A percentile compares a stretch with the other conserved stretches of the same genome.
These are phyloP conservation scores for Luidia sarsii DNA, from an alignment of 53 echinoderm and acorn worm species.

Conservation along the genomic window DNA sequence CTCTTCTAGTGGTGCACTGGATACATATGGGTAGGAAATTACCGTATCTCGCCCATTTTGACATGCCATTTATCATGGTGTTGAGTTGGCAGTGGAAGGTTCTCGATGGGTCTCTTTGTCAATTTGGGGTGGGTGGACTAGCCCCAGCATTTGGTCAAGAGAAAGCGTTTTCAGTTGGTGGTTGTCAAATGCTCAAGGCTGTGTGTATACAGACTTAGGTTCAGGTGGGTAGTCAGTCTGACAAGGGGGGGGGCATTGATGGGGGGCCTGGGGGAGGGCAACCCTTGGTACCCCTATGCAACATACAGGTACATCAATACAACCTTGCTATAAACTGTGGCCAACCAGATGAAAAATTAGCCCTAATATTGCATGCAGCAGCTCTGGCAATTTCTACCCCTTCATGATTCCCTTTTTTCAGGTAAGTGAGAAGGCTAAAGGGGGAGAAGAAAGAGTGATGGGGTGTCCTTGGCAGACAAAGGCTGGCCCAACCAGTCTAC, in stretches of 20 bases:
- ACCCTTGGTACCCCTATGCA: conserved; percentile 29
- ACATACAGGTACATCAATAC: conserved; percentile 52
- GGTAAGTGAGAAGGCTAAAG: not conserved
- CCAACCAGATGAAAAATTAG: conserved; percentile 35
- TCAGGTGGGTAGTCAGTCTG: not conserved
- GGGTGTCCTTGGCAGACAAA: conserved; percentile 46
- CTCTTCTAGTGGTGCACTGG: too few species aligned
- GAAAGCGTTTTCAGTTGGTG: not conserved
- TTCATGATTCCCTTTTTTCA: conserved; percentile 36
- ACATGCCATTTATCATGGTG: conserved; percentile 36
- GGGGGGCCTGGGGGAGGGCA: not conserved
- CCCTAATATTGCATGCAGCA: conserved; percentile 27
- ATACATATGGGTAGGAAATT: not conserved
- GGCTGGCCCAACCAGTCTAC: conserved; percentile 8
- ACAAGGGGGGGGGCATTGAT: conserved; percentile 8
- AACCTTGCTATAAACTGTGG: conserved; percentile 20
- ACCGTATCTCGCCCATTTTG: not conserved
- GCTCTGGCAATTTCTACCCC: conserved; percentile 1
- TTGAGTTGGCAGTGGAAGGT: not conserved
- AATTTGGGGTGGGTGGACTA: too few species aligned
- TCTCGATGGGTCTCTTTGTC: not conserved
- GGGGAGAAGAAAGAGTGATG: conserved; percentile 23
- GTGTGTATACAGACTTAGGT: conserved; percentile 40
- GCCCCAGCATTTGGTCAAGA: conserved; percentile 2
- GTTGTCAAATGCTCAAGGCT: conserved; percentile 47